Percentiles rank a stretch among this genome's conserved stretches.
Evolutionary conservation across 2,113 vertebrate genomes (phyloP).

Genomic region (Ploceus nigricollis): DNA sequence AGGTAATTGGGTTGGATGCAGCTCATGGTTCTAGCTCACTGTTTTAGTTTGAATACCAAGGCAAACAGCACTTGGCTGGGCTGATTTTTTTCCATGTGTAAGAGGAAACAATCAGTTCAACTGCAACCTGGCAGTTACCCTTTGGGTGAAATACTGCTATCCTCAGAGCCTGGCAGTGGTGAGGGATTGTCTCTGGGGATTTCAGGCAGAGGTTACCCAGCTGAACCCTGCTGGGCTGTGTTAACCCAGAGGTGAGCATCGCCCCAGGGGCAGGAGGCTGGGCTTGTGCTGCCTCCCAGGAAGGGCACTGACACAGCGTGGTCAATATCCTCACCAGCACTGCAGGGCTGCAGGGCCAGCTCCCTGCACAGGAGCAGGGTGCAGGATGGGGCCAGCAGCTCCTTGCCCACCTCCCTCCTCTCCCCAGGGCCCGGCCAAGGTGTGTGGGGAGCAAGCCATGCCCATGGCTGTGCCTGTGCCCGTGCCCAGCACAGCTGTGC

Average conservation of each 20-base stretch:
- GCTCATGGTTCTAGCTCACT: background rate
- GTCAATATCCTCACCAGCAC: background rate
- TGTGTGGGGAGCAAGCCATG: fast-evolving
- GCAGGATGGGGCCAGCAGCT: background rate
- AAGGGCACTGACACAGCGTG: background rate
- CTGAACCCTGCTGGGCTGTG: background rate
- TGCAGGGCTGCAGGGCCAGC: background rate
- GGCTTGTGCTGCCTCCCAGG: background rate
- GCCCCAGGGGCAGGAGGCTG: fast-evolving
- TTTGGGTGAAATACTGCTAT: background rate
- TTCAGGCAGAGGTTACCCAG: fast-evolving
- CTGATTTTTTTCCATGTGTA: background rate
- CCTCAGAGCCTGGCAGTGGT: background rate
- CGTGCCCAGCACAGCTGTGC: fast-evolving
- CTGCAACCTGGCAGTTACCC: background rate
- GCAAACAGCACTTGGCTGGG: background rate
- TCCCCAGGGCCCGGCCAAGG: fast-evolving
- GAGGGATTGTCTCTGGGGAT: background rate
- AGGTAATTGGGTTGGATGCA: background rate
- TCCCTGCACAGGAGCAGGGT: background rate
- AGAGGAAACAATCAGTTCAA: background rate
- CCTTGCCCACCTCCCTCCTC: background rate
- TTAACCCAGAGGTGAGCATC: background rate
- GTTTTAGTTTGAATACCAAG: background rate
- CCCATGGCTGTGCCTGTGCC: background rate